Conservation (phyloP, 2,888 invertebrate genomes). For the Sphaerophoria taeniata region DNA sequence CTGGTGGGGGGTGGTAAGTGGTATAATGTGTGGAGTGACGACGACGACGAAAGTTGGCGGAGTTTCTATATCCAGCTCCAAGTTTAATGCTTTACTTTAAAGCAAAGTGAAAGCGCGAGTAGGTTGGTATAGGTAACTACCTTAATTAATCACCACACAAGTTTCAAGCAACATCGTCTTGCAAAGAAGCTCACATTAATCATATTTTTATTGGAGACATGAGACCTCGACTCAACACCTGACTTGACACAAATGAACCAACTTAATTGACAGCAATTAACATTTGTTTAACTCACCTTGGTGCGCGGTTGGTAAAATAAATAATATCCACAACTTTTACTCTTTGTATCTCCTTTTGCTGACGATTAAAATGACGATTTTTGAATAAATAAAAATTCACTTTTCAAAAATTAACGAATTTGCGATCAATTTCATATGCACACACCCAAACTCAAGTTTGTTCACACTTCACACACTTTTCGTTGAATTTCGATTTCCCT, state of each 20-base stretch:
- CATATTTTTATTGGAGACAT: background rate
- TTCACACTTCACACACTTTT: conserved; percentile 62
- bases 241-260: conserved; percentile 8
- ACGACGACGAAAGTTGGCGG: conserved; percentile 63
- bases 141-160: conserved; percentile 43
- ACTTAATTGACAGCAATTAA: conserved; percentile 18
- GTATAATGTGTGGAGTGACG: background rate
- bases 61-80: conserved; percentile 41
- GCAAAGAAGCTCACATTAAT: conserved; percentile 2
- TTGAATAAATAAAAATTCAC: conserved; percentile 52
- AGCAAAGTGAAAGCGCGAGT: conserved; percentile 69
- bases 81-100: background rate
- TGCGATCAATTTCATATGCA: conserved; percentile 21
- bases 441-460: conserved; percentile 38
- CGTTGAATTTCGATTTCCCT: conserved; percentile 69
- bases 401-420: conserved; percentile 58
- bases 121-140: background rate
- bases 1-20: conserved; percentile 14
- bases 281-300: conserved; percentile 34
- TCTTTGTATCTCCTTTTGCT: conserved; percentile 1
- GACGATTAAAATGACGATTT: conserved; percentile 13
- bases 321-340: conserved; percentile 41
- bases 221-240: background rate
- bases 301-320: background rate
- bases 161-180: conserved; percentile 19